Percentiles rank a stretch among this genome's conserved stretches.
Conservation (phyloP, 1,140 invertebrate species). For the Galleria mellonella region DNA sequence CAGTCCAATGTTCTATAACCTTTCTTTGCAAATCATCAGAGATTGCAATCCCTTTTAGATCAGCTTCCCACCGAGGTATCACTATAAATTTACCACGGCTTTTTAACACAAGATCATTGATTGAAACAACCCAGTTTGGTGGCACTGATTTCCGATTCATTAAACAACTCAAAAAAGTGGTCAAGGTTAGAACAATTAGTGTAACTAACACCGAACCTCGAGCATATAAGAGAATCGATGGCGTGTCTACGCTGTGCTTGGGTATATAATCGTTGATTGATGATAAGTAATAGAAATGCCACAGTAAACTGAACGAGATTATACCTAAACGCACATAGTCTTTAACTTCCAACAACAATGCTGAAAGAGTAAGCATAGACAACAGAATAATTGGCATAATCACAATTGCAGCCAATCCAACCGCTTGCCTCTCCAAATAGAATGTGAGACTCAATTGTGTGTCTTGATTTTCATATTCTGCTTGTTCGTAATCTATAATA, state of each 20-base stretch:
- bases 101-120: conserved; percentile 16
- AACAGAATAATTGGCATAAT: background rate
- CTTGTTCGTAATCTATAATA: background rate
- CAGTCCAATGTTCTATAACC: conserved; percentile 10
- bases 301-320: conserved; percentile 18
- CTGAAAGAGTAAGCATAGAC: background rate
- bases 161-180: conserved; percentile 18
- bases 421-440: background rate
- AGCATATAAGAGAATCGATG: conserved; percentile 26
- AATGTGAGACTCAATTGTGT: background rate
- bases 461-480: background rate
- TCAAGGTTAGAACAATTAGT: conserved; percentile 14
- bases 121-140: conserved; percentile 12
- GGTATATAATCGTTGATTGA: conserved; percentile 23
- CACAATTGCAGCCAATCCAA: background rate
- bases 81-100: conserved; percentile 15
- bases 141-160: conserved; percentile 4
- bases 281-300: conserved; percentile 24
- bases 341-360: background rate
- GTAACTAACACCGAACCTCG: conserved; percentile 23
- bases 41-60: background rate
- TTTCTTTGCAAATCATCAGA: background rate
- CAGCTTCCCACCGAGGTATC: conserved; percentile 12
- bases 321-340: conserved; percentile 14
- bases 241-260: conserved; percentile 17